Evolutionary conservation across 2,797 vertebrate genomes (phyloP).

Genomic region (Aulostomus chinensis): DNA sequence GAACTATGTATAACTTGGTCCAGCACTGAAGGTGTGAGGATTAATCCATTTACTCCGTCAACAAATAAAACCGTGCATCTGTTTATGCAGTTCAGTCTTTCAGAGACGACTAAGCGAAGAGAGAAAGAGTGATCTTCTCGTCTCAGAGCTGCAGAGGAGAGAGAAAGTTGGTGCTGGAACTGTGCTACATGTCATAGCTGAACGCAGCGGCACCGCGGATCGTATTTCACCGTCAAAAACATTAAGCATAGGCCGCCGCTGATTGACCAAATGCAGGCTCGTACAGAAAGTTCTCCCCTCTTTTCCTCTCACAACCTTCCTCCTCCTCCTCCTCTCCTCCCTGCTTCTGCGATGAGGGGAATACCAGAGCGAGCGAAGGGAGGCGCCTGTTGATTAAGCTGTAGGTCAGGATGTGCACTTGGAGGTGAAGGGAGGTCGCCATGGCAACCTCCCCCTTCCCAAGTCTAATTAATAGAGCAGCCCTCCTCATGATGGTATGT

Average conservation of each 20-base stretch:
- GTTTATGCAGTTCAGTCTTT: not conserved
- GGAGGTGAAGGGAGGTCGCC: slow-evolving; percentile 58
- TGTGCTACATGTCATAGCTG: slow-evolving; percentile 12
- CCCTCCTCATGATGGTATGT: slow-evolving; percentile 43
- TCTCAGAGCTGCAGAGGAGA: slow-evolving; percentile 3
- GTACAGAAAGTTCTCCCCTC: slow-evolving; percentile 25
- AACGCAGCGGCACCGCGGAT: slow-evolving; percentile 18
- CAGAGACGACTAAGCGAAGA: not conserved
- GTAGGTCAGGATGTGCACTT: slow-evolving; percentile 52
- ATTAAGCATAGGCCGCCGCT: slow-evolving; percentile 43
- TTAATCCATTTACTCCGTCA: slow-evolving; percentile 3
- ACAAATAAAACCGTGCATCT: not conserved
- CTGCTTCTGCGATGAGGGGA: slow-evolving; percentile 46
- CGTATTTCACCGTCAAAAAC: slow-evolving; percentile 43
- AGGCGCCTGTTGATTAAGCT: slow-evolving; percentile 58
- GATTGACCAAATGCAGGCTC: slow-evolving; percentile 60
- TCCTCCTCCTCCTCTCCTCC: slow-evolving; percentile 21
- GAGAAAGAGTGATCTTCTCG: not conserved
- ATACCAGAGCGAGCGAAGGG: slow-evolving; percentile 55
- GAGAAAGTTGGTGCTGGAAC: slow-evolving; percentile 5
- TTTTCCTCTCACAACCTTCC: slow-evolving; percentile 19
- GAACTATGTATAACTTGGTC: not conserved
- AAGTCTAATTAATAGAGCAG: slow-evolving; percentile 64
- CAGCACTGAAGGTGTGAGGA: not conserved
- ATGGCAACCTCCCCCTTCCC: slow-evolving; percentile 20